Evolutionary conservation across 2,797 vertebrate species (phyloP).

Genomic region (Ficedula albicollis): DNA sequence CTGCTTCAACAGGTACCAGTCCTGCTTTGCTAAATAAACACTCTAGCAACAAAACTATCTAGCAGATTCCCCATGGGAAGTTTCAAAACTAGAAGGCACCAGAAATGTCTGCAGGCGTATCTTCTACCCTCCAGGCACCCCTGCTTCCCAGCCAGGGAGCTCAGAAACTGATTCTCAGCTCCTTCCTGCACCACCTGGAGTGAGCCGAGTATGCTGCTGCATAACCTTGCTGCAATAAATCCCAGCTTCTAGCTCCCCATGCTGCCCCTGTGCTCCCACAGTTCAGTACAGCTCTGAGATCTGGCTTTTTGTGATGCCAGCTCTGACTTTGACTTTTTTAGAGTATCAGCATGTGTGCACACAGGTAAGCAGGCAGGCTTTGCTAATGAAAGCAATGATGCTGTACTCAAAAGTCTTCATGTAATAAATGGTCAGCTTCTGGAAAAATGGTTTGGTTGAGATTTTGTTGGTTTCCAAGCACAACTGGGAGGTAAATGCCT

Average conservation of each 20-base stretch:
- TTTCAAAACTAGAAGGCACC: neutral
- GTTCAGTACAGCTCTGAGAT: neutral
- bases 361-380: neutral
- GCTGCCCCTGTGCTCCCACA: neutral
- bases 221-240: neutral
- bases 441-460: neutral
- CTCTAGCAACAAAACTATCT: neutral
- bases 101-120: neutral
- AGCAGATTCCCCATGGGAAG: neutral
- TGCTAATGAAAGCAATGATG: neutral
- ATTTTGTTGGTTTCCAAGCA: neutral
- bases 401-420: neutral
- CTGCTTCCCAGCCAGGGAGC: neutral
- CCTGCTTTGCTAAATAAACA: neutral
- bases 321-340: neutral
- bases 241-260: neutral
- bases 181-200: neutral
- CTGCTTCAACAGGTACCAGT: constrained; percentile 9
- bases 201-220: neutral
- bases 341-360: rapidly evolving
- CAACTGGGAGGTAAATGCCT: neutral
- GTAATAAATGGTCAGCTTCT: neutral
- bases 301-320: neutral
- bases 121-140: neutral
- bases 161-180: neutral